phyloP scores from a whole-genome alignment of 2,797 vertebrate species.

The Sphenodon punctatus region DNA sequence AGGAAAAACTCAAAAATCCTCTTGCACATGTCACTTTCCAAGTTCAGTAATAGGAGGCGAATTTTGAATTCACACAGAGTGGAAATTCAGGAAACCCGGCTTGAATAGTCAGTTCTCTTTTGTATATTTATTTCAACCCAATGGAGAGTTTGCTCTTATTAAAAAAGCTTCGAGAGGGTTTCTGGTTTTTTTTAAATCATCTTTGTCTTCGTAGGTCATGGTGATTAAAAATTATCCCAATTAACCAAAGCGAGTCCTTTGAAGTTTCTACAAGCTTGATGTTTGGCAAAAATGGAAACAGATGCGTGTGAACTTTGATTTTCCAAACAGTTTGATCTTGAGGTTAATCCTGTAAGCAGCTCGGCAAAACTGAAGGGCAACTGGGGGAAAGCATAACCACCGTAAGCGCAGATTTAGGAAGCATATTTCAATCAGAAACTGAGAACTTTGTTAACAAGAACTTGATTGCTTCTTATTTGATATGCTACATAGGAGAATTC shows the following conservation, averaged over 20 bases:
- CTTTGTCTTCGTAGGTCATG: not conserved
- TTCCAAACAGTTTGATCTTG: not conserved
- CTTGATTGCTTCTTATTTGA: too few relatives aligned
- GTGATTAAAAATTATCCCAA: not conserved
- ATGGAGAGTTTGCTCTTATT: too few relatives aligned
- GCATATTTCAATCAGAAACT: not conserved
- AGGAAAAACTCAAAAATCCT: too few relatives aligned
- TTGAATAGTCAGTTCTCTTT: too few relatives aligned
- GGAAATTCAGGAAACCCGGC: too few relatives aligned
- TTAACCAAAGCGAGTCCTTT: not conserved
- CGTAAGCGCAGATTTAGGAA: not conserved
- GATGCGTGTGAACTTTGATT: fast-evolving
- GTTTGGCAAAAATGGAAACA: not conserved
- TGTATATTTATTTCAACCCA: too few relatives aligned
- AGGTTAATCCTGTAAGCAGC: not conserved
- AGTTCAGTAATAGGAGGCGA: too few relatives aligned
- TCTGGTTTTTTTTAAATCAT: not conserved
- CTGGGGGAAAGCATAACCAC: not conserved
- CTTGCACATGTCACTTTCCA: too few relatives aligned
- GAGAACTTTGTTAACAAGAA: not conserved
- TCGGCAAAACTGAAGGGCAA: not conserved
- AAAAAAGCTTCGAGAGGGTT: not conserved
- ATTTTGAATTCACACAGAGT: too few relatives aligned
- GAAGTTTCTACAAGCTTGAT: not conserved
- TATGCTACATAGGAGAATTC: too few relatives aligned